Conservation (phyloP, 2,888 invertebrate species). For the Oeneis ivallda region DNA sequence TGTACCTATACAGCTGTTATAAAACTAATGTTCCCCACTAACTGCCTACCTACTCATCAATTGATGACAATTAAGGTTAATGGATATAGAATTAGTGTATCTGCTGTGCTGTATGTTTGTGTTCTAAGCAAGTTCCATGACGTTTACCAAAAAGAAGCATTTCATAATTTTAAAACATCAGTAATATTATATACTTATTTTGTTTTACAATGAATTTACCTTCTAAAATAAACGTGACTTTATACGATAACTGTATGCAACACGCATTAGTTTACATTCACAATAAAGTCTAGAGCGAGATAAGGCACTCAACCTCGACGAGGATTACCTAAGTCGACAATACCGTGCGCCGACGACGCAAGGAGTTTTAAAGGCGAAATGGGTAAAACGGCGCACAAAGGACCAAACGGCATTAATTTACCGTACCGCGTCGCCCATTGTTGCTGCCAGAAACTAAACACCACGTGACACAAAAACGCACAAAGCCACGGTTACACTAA, state of each 20-base stretch:
- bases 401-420: constrained; percentile 57
- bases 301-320: constrained; percentile 58
- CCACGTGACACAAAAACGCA: constrained; percentile 59
- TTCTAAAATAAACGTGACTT: constrained; percentile 35
- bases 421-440: constrained; percentile 43
- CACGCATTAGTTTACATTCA: constrained; percentile 38
- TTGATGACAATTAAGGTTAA: constrained; percentile 47
- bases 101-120: constrained; percentile 15
- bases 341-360: constrained; percentile 56
- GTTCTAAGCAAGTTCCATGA: background rate
- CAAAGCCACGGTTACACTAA: constrained; percentile 63
- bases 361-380: constrained; percentile 51
- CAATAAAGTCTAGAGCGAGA: constrained; percentile 48
- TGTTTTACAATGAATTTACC: no score
- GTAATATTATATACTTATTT: no score
- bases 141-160: background rate
- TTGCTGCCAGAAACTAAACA: constrained; percentile 49
- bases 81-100: constrained; percentile 40
- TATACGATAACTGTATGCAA: constrained; percentile 32
- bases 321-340: constrained; percentile 55
- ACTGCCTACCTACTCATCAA: constrained; percentile 4
- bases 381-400: constrained; percentile 65
- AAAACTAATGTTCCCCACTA: background rate
- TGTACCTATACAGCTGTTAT: background rate
- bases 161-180: background rate